Conservation (phyloP, 1,140 invertebrate species). For the Drosophila leontia region DNA sequence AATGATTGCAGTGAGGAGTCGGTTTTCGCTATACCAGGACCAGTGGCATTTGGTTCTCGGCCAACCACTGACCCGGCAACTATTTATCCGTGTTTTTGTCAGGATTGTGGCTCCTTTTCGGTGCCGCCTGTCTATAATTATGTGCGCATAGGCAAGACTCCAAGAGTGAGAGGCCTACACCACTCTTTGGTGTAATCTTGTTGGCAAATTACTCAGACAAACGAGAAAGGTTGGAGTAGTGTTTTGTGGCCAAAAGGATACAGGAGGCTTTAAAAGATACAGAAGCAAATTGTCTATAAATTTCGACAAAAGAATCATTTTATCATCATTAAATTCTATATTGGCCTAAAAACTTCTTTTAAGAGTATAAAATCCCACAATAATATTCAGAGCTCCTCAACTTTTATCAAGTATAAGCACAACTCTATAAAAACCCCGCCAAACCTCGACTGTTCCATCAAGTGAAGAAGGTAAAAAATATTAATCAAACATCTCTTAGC, state of each 20-base stretch:
- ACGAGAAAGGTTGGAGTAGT: not conserved
- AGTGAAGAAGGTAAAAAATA: not conserved
- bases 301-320: too few relatives aligned
- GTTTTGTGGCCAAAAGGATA: not conserved
- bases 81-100: slow-evolving; percentile 64
- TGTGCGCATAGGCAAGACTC: slow-evolving; percentile 31
- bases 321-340: too few relatives aligned
- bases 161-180: not conserved
- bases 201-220: slow-evolving; percentile 17
- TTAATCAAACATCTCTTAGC: slow-evolving; percentile 7
- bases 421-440: not conserved
- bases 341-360: not conserved
- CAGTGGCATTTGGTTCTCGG: not conserved
- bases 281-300: too few relatives aligned
- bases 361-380: not conserved
- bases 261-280: too few relatives aligned
- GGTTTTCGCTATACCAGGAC: not conserved
- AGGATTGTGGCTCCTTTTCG: slow-evolving; percentile 50
- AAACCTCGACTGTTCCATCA: not conserved
- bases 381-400: not conserved
- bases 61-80: slow-evolving; percentile 3
- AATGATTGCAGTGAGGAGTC: slow-evolving; percentile 45
- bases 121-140: slow-evolving; percentile 41
- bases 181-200: slow-evolving; percentile 9
- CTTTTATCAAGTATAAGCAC: not conserved